Percentiles rank a stretch among this genome's conserved stretches.
phyloP scores from a whole-genome alignment of 2,888 invertebrate species.

The Tribolium freemani region DNA sequence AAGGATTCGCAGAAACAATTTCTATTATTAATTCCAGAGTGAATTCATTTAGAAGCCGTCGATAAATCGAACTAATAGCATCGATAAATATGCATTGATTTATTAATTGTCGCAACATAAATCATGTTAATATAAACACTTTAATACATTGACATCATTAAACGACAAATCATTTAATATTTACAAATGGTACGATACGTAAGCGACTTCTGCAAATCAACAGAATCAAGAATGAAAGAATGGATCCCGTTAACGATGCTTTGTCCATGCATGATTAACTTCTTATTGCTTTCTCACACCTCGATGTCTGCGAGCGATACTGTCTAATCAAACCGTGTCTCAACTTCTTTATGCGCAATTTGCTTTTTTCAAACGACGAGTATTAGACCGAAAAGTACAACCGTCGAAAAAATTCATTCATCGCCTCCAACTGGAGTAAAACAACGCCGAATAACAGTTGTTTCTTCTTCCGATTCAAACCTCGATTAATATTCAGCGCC shows the following conservation, averaged over 20 bases:
- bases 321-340: constrained; percentile 55
- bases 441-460: constrained; percentile 23
- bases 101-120: constrained; percentile 56
- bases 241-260: constrained; percentile 55
- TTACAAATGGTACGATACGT: constrained; percentile 52
- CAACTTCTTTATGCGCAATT: constrained; percentile 55
- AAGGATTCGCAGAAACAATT: constrained; percentile 43
- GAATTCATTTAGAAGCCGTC: constrained; percentile 54
- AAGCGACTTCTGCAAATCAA: constrained; percentile 42
- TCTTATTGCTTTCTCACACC: constrained; percentile 62
- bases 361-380: constrained; percentile 49
- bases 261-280: constrained; percentile 61
- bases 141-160: constrained; percentile 57
- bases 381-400: constrained; percentile 56
- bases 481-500: constrained; percentile 18
- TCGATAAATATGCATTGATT: constrained; percentile 58
- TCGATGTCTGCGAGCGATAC: constrained; percentile 54
- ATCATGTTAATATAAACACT: constrained; percentile 59
- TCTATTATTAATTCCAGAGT: constrained; percentile 49
- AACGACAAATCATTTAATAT: constrained; percentile 59
- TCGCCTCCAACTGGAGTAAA: constrained; percentile 27
- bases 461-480: background rate
- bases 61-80: constrained; percentile 53
- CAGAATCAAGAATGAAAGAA: constrained; percentile 47
- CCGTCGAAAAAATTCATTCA: constrained; percentile 54